Base-by-base conservation (phyloP, 2,113 vertebrate genomes). In the Gallinago undulata region DNA sequence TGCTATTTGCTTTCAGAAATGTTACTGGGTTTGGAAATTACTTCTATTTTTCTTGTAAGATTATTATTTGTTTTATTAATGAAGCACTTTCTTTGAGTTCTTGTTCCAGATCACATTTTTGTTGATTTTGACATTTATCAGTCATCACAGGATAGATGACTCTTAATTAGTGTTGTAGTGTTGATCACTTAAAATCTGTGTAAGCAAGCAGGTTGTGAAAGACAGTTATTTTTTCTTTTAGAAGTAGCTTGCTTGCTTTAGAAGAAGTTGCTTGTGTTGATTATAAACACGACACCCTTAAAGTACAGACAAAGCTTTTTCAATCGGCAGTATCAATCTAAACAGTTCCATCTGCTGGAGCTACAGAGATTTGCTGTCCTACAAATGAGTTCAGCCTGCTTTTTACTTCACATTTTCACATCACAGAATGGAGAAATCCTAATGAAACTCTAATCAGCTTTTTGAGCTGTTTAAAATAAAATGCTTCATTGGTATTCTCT, bases 301-400 rank as follows among this genome's bases (percentile, higher is more conserved):
- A 37, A 62, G 69, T 33, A n/a, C 11, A 66, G 41, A 21, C 25
- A 10, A 15, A 81, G 12, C 16, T 37, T 94, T 83, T 87, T 73
- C 67, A 51, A 1, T 72, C 48, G 70, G 22, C 70, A 72, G 37
- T 81, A 51, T 78, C 62, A 86, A 90, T 78, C 76, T 91, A 84
- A 97, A 94, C 64, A 96, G 96, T 94, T 83, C 96, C 96, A 97
- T 84, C 96, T 97, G 84, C 94, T 97, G 97, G 96, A 94, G 57
- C 66, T 27, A 39, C 2, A 59, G 67, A 90, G 89, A 89, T 33
- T 85, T 92, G 53, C 92, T 93, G 6, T 45, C 72, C 51, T 85
- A 55, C 13, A 16, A 3, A 31, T 56, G 13, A 67, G 39, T 75
- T 78, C 24, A 19, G n/a, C 13, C 19, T 37, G 3, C 5, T 59